phyloP scores from a whole-genome alignment of 2,113 vertebrate species.

The Alexandromys fortis region DNA sequence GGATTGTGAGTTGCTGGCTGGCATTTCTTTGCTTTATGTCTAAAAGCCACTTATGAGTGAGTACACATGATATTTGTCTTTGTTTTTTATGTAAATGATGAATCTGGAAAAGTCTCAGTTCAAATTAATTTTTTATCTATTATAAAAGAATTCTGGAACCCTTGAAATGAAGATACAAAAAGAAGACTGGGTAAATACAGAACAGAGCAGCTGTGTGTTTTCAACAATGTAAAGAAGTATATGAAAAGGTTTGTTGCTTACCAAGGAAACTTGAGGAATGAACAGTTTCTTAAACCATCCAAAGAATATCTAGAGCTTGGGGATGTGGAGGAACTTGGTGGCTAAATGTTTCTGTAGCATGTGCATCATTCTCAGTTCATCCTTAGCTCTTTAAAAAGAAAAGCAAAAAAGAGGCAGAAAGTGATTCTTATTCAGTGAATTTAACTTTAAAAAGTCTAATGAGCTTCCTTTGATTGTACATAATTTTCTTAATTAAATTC shows the following conservation, averaged over 20 bases:
- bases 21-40: no score
- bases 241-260: slow-evolving; percentile 95
- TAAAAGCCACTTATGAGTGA: no score
- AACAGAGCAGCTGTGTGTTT: slow-evolving; percentile 93
- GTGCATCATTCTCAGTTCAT: not conserved
- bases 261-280: slow-evolving; percentile 90
- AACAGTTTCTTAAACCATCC: slow-evolving; percentile 74
- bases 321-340: slow-evolving; percentile 78
- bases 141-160: slow-evolving; percentile 92
- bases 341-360: not conserved
- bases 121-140: slow-evolving; percentile 90
- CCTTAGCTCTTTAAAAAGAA: not conserved
- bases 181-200: slow-evolving; percentile 92
- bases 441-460: not conserved
- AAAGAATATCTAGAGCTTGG: slow-evolving; percentile 71
- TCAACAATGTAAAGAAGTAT: slow-evolving; percentile 96
- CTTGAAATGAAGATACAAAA: slow-evolving; percentile 95
- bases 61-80: not conserved
- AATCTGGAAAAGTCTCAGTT: slow-evolving; percentile 91
- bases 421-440: not conserved
- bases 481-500: not conserved
- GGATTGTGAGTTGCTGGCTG: no score
- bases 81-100: slow-evolving; percentile 94
- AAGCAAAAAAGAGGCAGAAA: not conserved
- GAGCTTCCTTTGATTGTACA: not conserved